These are phyloP conservation scores for Lissocephala sabroskyi DNA, from an alignment of 2,888 invertebrate species.

Conservation along the genomic window DNA sequence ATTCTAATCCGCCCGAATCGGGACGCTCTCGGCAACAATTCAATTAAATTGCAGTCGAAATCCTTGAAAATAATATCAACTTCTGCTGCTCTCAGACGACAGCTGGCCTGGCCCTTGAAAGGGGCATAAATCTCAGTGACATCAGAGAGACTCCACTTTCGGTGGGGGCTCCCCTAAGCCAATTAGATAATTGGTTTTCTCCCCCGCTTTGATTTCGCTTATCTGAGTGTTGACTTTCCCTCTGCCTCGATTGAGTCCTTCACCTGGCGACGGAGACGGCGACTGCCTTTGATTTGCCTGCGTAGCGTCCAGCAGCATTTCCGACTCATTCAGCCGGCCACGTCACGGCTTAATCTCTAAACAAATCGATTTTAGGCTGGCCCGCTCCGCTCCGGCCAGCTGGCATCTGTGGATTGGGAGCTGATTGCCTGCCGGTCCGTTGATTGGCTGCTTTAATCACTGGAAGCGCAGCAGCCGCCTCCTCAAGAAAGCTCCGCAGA, in stretches of 20 bases:
- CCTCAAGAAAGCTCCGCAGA: too few species aligned
- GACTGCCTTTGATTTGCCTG: too few species aligned
- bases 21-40: background rate
- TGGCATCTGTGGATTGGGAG: too few species aligned
- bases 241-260: slow-evolving; percentile 3
- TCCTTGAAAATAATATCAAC: slow-evolving; percentile 11
- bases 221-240: slow-evolving; percentile 22
- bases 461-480: too few species aligned
- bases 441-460: too few species aligned
- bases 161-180: slow-evolving; percentile 37
- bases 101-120: too few species aligned
- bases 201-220: slow-evolving; percentile 52
- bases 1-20: too few species aligned
- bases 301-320: too few species aligned
- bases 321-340: background rate
- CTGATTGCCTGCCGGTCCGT: too few species aligned
- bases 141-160: background rate
- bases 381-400: too few species aligned
- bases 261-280: too few species aligned
- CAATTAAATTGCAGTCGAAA: background rate
- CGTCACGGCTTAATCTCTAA: slow-evolving; percentile 63
- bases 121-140: too few species aligned
- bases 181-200: slow-evolving; percentile 65
- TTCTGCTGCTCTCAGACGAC: slow-evolving; percentile 12
- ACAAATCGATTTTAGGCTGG: slow-evolving; percentile 70